Percentiles rank a stretch among this genome's conserved stretches.
Evolutionary conservation across 2,888 invertebrate genomes (phyloP).

Genomic region (Drosophila pegasa): DNA sequence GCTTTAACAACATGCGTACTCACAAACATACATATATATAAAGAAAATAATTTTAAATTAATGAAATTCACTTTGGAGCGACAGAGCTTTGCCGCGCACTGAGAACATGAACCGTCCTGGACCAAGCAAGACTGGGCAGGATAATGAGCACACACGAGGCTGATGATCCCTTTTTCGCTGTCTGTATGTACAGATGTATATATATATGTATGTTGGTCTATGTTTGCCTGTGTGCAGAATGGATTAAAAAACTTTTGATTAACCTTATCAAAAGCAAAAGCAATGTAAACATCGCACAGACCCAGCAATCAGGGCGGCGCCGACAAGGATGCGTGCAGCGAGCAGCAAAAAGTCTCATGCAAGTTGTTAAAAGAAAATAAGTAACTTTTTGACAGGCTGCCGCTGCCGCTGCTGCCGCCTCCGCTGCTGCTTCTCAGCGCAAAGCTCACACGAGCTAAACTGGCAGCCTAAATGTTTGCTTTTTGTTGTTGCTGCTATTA

Average conservation of each 20-base stretch:
- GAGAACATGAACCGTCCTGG: conserved; percentile 7
- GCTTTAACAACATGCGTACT: conserved; percentile 64
- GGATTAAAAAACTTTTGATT: conserved; percentile 83
- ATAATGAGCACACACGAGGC: conserved; percentile 76
- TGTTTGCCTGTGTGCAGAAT: conserved; percentile 77
- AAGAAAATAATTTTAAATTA: conserved; percentile 78
- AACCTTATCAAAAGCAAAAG: conserved; percentile 82
- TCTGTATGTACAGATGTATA: not conserved
- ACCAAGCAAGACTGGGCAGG: conserved; percentile 23
- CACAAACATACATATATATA: conserved; percentile 71
- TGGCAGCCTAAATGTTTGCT: conserved; percentile 51
- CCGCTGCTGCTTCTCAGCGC: conserved; percentile 33
- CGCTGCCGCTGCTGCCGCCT: conserved; percentile 37
- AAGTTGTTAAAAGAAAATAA: conserved; percentile 80
- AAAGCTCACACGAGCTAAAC: conserved; percentile 54
- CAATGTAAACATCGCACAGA: conserved; percentile 74
- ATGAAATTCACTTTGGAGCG: conserved; percentile 78
- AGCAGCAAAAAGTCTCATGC: conserved; percentile 67
- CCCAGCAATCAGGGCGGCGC: conserved; percentile 65
- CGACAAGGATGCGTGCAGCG: conserved; percentile 28
- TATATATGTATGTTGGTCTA: conserved; percentile 45
- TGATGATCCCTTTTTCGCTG: conserved; percentile 52
- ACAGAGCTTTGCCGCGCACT: conserved; percentile 59
- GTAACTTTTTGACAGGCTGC: conserved; percentile 77
- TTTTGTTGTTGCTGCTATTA: conserved; percentile 17